Conservation (phyloP, 2,888 invertebrate species). For the Clistopyga incitator region DNA sequence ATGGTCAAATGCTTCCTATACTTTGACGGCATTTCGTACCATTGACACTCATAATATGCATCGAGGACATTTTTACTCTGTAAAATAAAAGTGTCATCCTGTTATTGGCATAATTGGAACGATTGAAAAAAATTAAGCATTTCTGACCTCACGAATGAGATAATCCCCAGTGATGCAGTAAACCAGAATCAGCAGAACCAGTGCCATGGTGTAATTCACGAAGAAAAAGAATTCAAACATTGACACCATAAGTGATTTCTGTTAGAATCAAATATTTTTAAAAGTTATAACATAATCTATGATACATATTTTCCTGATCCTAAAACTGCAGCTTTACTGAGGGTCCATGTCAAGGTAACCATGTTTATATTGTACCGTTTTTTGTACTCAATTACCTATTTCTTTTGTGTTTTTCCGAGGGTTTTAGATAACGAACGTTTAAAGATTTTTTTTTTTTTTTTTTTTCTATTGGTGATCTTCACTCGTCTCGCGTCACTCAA, state of each 20-base stretch:
- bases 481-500: no score
- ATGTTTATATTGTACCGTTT: no score
- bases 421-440: no score
- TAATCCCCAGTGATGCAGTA: constrained; percentile 72
- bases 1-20: constrained; percentile 85
- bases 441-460: no score
- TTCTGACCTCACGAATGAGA: constrained; percentile 68
- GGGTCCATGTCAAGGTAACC: no score
- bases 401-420: no score
- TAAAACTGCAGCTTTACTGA: no score
- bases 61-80: constrained; percentile 85
- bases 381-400: no score
- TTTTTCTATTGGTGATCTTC: no score
- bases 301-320: no score
- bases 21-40: constrained; percentile 85
- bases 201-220: constrained; percentile 50
- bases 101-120: not conserved
- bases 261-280: constrained; percentile 20
- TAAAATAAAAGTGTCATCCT: not conserved
- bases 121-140: not conserved
- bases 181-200: constrained; percentile 65
- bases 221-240: constrained; percentile 42
- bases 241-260: no score
- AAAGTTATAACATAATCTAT: no score
- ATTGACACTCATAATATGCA: constrained; percentile 85